Base-by-base conservation (phyloP, 2,888 invertebrate species). In the Nemapogon koenigi region DNA sequence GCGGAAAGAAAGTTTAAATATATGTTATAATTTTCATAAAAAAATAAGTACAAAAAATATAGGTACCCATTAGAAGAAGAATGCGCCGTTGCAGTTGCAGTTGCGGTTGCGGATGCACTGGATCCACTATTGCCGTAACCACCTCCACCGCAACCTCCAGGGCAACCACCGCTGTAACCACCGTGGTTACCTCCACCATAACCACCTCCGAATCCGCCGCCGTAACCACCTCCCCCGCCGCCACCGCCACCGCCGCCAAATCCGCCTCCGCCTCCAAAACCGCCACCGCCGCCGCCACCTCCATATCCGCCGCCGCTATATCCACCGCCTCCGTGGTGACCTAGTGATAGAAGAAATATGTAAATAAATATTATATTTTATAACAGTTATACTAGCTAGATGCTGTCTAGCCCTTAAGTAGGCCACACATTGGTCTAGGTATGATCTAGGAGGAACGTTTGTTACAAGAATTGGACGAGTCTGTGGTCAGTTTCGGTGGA, bases 41-140 rank as follows among this genome's bases (percentile, higher is more conserved):
- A n/a, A n/a, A n/a, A n/a, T n/a, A n/a, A n/a, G n/a, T n/a, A n/a
- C n/a, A n/a, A n/a, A n/a, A n/a, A n/a, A n/a, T n/a, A n/a, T n/a
- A n/a, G n/a, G 13, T 35, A 38, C 38, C 31, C 16, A 32, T 25
- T 32, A 2, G 32, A 26, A 29, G 40, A 41, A 22, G 41, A 32
- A 17, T 37, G 45, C 39, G 49, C 47, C 16, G 55, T 50, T 4
- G 58, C 59, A 2, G 52, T 50, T 1, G 59, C 60, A 3, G 57
- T 55, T 2, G 65, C 63, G 0, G 60, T 55, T 1, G 64, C 65
- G 0, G 52, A 46, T 2, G 58, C 55, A 1, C 46, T 26, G 8
- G 40, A 28, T 8, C 39, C 29, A 3, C 38, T 25, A 26, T 41
- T 22, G 17, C 37, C 32, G 35, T 39, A 36, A 27, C 46, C 40